phyloP scores from a whole-genome alignment of 2,888 invertebrate genomes.

The Eupithecia vulgata region DNA sequence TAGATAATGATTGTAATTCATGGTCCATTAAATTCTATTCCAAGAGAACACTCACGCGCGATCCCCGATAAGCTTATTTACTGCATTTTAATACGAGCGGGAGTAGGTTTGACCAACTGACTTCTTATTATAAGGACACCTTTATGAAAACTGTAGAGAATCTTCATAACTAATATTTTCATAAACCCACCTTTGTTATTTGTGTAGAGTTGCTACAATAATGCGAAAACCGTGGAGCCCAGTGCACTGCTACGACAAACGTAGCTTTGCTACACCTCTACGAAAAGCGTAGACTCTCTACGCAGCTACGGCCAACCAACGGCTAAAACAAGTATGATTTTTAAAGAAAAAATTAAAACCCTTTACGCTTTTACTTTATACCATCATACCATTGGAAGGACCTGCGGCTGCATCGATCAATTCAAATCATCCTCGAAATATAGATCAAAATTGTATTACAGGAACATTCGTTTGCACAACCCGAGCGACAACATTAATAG shows the following conservation, averaged over 20 bases:
- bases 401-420: background rate
- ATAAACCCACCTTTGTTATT: no score
- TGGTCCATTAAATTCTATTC: constrained; percentile 39
- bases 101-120: background rate
- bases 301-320: background rate
- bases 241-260: constrained; percentile 2
- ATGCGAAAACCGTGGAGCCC: background rate
- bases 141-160: no score
- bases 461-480: background rate
- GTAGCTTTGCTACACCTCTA: constrained; percentile 8
- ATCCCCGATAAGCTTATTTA: constrained; percentile 6
- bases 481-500: no score
- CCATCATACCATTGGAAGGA: background rate
- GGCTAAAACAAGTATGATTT: background rate
- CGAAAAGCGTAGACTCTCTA: constrained; percentile 4
- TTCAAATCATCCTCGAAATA: background rate
- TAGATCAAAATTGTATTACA: background rate
- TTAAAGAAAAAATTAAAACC: background rate
- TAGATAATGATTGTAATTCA: constrained; percentile 44
- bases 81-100: constrained; percentile 3
- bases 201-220: background rate
- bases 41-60: constrained; percentile 30
- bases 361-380: background rate
- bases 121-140: no score
- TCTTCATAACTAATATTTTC: no score